Evolutionary conservation across 2,888 invertebrate genomes (phyloP), one percentile per base, ranked within the genome.

Genomic region (Galeruca laticollis): DNA sequence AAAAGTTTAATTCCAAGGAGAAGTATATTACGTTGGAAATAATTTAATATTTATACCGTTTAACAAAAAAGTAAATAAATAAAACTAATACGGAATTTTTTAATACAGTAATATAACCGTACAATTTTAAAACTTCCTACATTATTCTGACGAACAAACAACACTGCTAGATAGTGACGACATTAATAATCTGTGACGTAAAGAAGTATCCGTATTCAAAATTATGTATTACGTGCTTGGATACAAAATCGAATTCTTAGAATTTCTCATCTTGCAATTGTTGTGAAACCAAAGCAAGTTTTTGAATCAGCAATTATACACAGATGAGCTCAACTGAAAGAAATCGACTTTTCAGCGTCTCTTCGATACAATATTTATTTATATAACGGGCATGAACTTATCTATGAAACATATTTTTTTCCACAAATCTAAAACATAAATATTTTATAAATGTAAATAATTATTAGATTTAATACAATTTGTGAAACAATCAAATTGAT

Each of bases 401-500:
- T n/a, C n/a, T n/a, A n/a, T n/a, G n/a, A n/a, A n/a, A n/a, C n/a
- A n/a, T n/a, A 43, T 13, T 43, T 13, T 43, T 9, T 43, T n/a
- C n/a, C n/a, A n/a, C n/a, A n/a, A n/a, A n/a, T n/a, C n/a, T n/a
- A n/a, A n/a, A n/a, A n/a, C n/a, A n/a, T n/a, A n/a, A n/a, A n/a
- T n/a, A 8, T 51, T 51, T 21, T 0, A 2, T 11, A 11, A 21
- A 51, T 20, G 4, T 31, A 9, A 31, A 56, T 15, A n/a, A 33
- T 26, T 18, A 26, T 21, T 43, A 26, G n/a, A 20, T 11, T 21
- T 0, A n/a, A 31, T 47, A 15, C 31, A 60, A 60, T 47, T 43
- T 26, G 43, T 47, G 15, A 13, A 47, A 26, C 31, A 60, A 60
- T 60, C 26, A 61, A 49, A 15, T 51, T 62, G 62, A 26, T 57